Percentiles rank a stretch among this genome's conserved stretches.
These are phyloP conservation scores for Panthera tigris DNA, from an alignment of 2,113 vertebrate species.

Conservation along the genomic window DNA sequence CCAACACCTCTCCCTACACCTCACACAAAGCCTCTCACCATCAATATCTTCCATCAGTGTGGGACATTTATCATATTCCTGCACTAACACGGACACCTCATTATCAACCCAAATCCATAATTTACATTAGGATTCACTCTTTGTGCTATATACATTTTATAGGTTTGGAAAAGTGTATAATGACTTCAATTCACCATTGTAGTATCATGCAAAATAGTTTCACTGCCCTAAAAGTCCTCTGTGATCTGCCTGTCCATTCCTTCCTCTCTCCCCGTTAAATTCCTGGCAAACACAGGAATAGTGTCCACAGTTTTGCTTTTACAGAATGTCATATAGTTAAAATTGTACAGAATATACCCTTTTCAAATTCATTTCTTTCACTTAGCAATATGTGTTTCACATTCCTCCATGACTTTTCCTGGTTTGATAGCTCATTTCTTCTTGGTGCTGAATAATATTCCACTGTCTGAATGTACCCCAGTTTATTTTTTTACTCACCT, in stretches of 20 bases:
- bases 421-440: not conserved
- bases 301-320: not conserved
- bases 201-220: not conserved
- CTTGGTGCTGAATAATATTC: not conserved
- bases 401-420: not conserved
- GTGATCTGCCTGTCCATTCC: fast-evolving
- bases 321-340: not conserved
- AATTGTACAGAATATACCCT: not conserved
- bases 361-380: not conserved
- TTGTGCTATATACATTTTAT: not conserved
- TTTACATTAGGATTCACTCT: not conserved
- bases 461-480: not conserved
- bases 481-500: not conserved
- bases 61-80: not conserved
- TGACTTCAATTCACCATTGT: not conserved
- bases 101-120: not conserved
- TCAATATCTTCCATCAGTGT: no score
- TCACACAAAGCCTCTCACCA: not conserved
- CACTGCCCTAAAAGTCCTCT: not conserved
- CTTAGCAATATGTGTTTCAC: not conserved
- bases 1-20: no score
- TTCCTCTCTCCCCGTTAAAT: no score
- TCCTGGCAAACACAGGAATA: not conserved
- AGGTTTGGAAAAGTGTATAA: not conserved
- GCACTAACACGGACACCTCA: not conserved